Percentiles rank a stretch among this genome's conserved stretches.
phyloP scores from a whole-genome alignment of 2,888 invertebrate genomes.

The Mythimna ferrago region DNA sequence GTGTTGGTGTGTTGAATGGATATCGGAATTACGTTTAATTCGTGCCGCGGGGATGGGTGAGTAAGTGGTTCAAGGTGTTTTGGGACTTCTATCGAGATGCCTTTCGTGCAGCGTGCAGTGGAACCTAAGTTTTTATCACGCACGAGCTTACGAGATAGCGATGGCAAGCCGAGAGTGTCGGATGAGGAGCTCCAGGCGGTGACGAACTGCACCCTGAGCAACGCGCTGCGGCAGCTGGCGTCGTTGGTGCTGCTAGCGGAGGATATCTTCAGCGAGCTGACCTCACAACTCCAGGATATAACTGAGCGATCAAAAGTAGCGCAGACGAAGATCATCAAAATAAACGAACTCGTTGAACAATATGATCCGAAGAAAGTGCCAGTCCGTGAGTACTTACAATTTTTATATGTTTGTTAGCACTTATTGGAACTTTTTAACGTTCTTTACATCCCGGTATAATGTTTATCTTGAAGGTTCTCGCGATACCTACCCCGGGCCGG shows the following conservation, averaged over 20 bases:
- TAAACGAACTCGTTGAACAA: slow-evolving; percentile 93
- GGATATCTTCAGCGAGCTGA: slow-evolving; percentile 96
- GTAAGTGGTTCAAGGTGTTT: slow-evolving; percentile 79
- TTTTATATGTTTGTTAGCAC: slow-evolving; percentile 22
- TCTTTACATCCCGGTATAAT: background rate
- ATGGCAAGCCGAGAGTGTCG: slow-evolving; percentile 91
- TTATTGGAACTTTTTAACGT: background rate
- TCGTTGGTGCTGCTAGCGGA: slow-evolving; percentile 95
- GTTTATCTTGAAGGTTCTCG: slow-evolving; percentile 7
- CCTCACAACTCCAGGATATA: slow-evolving; percentile 93
- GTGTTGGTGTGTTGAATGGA: slow-evolving; percentile 89
- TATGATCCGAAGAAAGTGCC: slow-evolving; percentile 97
- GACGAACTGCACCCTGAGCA: slow-evolving; percentile 96
- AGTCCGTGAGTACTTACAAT: slow-evolving; percentile 95
- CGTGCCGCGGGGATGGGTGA: slow-evolving; percentile 86
- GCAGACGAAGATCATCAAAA: slow-evolving; percentile 92
- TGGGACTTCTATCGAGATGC: slow-evolving; percentile 92
- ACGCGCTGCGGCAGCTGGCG: slow-evolving; percentile 96
- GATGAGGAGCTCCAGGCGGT: slow-evolving; percentile 96
- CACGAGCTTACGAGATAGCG: slow-evolving; percentile 91
- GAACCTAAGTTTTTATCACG: slow-evolving; percentile 95
- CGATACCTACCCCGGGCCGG: slow-evolving; percentile 5
- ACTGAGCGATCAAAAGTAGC: slow-evolving; percentile 94
- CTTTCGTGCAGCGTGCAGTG: slow-evolving; percentile 96
- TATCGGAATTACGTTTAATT: slow-evolving; percentile 87